phyloP scores from a whole-genome alignment of 2,888 invertebrate species.

The Steromphala cineraria region DNA sequence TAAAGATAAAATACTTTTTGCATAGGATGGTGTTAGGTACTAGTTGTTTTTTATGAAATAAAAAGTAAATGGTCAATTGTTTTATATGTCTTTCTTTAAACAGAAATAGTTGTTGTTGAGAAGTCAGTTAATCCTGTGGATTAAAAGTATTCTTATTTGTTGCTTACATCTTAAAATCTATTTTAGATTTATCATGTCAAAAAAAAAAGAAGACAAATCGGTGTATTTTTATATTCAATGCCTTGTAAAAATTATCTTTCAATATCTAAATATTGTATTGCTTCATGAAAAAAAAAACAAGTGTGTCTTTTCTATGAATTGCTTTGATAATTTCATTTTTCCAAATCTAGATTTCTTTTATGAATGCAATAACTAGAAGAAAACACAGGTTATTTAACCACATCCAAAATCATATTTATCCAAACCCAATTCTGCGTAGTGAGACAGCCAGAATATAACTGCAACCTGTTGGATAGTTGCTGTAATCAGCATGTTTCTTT shows the following conservation, averaged over 20 bases:
- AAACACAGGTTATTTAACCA: neutral
- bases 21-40: too few species aligned
- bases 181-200: too few species aligned
- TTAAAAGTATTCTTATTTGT: too few species aligned
- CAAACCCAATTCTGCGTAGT: neutral
- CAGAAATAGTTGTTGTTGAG: neutral
- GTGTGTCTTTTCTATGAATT: neutral
- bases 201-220: too few species aligned
- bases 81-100: neutral
- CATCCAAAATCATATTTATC: neutral
- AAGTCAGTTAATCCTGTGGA: neutral
- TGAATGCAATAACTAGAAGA: neutral
- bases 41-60: too few species aligned
- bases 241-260: too few species aligned
- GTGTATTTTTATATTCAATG: too few species aligned
- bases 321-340: neutral
- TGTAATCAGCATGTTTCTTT: neutral
- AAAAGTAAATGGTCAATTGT: too few species aligned
- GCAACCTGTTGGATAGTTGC: neutral
- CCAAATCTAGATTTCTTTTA: neutral
- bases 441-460: neutral
- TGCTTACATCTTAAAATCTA: too few species aligned
- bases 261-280: too few species aligned
- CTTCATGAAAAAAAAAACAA: neutral
- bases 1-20: too few species aligned